Conservation (phyloP, 35 echinoderm and acorn worm genomes). For the Stichopus chloronotus region DNA sequence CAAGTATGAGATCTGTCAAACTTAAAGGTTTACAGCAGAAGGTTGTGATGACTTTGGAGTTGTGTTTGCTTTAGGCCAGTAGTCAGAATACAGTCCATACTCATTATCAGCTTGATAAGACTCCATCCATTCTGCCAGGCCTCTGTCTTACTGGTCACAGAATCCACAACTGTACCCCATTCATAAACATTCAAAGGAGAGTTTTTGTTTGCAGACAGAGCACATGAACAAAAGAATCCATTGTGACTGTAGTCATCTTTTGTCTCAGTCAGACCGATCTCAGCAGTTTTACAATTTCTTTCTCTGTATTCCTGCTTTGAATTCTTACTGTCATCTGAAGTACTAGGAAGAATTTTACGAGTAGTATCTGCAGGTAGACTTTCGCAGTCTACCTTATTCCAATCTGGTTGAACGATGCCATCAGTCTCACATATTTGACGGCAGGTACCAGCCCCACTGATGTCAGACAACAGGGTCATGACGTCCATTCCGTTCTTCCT, state of each 20-base stretch:
- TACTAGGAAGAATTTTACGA: background rate
- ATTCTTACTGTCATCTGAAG: background rate
- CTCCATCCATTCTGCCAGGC: constrained; percentile 50
- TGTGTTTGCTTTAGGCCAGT: background rate
- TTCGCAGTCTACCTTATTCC: background rate
- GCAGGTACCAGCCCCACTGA: background rate
- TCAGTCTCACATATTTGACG: background rate
- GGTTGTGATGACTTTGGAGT: background rate
- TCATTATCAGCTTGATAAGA: constrained; percentile 36
- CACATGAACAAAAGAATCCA: background rate
- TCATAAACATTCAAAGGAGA: background rate
- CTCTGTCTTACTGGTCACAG: constrained; percentile 43
- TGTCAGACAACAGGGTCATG: background rate
- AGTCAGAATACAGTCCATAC: constrained; percentile 6
- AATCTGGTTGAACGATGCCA: background rate
- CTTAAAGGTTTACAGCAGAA: background rate
- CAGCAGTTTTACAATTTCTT: background rate
- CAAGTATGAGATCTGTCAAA: too few relatives aligned
- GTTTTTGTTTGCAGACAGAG: too few relatives aligned
- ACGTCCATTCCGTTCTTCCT: background rate
- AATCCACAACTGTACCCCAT: background rate
- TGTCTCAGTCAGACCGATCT: background rate
- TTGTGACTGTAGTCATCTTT: background rate
- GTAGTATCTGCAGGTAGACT: background rate
- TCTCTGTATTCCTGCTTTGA: background rate